Evolutionary conservation across 2,888 invertebrate species (phyloP).

Genomic region (Cabera pusaria): DNA sequence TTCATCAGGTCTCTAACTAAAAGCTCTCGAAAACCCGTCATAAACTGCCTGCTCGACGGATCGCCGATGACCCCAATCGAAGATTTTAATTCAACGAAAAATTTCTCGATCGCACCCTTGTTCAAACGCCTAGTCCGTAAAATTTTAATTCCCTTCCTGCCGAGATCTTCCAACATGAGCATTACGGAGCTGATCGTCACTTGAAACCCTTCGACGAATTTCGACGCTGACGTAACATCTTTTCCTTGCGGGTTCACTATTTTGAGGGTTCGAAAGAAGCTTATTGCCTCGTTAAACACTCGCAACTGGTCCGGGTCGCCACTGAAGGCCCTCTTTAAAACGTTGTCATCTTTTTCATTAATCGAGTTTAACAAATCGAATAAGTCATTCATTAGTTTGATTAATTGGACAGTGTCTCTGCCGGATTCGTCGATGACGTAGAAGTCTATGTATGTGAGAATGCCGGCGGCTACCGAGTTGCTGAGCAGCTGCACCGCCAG

Average conservation of each 20-base stretch:
- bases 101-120: conserved; percentile 15
- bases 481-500: conserved; percentile 33
- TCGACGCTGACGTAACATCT: conserved; percentile 33
- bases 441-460: conserved; percentile 30
- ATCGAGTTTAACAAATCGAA: conserved; percentile 33
- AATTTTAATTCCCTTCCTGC: conserved; percentile 19
- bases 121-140: conserved; percentile 22
- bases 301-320: conserved; percentile 31
- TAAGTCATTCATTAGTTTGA: conserved; percentile 32
- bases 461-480: conserved; percentile 32
- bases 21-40: conserved; percentile 11
- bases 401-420: conserved; percentile 30
- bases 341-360: conserved; percentile 13
- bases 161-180: conserved; percentile 34
- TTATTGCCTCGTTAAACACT: conserved; percentile 31
- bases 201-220: conserved; percentile 37
- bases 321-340: conserved; percentile 30
- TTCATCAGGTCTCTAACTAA: conserved; percentile 18
- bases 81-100: conserved; percentile 23
- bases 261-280: conserved; percentile 36
- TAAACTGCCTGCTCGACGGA: conserved; percentile 16
- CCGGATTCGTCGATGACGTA: conserved; percentile 25
- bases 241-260: conserved; percentile 33
- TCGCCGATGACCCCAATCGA: conserved; percentile 15
- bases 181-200: conserved; percentile 37